Evolutionary conservation across 1,140 invertebrate species (phyloP), one percentile per base, ranked within the genome.

Genomic region (Hydropsyche tenuis): DNA sequence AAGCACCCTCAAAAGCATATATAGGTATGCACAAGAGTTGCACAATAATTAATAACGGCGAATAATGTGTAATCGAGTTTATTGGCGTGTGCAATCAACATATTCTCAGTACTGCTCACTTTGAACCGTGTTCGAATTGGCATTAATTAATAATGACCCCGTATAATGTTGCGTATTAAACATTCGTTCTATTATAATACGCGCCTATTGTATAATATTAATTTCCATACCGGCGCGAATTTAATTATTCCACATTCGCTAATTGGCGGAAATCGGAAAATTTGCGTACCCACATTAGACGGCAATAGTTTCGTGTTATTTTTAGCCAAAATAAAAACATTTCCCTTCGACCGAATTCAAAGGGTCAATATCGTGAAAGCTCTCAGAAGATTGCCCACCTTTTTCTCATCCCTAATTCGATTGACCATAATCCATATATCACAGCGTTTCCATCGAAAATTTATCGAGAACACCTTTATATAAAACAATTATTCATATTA

Each of bases 311-410:
- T 37, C 30, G 9, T 37, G 3, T 37, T 37, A 37, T 37, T 37
- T 37, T 37, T 37, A 37, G 3, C 30, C 3, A 37, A 60, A 60
- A 60, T 60, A 60, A 60, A n/a, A 25, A 23, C 18, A 23, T 11
- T 60, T 60, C 25, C 25, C 18, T 20, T 9, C 22, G 56, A 60
- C 12, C 23, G 56, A 20, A 60, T 60, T 60, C 56, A 60, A 60
- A 60, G 23, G 56, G 56, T 18, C 9, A 25, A 23, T 60, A 25
- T 60, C 56, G 56, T 60, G 56, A 60, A 60, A 60, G 56, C 56
- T 60, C 56, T 60, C 56, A 60, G 56, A 60, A 20, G 56, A 60
- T 60, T 60, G 56, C 22, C 56, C 22, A 60, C 56, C 56, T 18
- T 60, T 60, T 22, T 37, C 30, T 22, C 56, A 9, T 12, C 56